A percentile compares a stretch with the other conserved stretches of the same genome.
Conservation (phyloP, 2,888 invertebrate species). For the Lochmaea crataegi region DNA sequence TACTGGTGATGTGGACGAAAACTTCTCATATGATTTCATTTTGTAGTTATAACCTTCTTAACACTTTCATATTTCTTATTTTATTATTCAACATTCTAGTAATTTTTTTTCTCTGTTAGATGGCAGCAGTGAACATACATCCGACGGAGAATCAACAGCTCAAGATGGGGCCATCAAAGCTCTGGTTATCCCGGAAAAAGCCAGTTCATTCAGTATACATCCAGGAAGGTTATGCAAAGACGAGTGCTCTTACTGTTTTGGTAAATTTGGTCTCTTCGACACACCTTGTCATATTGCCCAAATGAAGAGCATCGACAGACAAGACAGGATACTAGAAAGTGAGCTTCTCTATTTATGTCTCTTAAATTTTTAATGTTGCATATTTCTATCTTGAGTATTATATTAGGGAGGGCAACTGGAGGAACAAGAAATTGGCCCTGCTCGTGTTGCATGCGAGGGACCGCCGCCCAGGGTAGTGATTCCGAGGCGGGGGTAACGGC, state of each 20-base stretch:
- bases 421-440: no score
- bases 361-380: neutral
- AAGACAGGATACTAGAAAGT: slow-evolving; percentile 83
- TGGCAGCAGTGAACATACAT: slow-evolving; percentile 65
- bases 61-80: neutral
- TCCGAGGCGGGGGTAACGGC: no score
- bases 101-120: slow-evolving; percentile 52
- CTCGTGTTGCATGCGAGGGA: no score
- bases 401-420: no score
- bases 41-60: slow-evolving; percentile 4
- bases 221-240: slow-evolving; percentile 85
- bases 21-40: neutral
- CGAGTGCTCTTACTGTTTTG: slow-evolving; percentile 88
- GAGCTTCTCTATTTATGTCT: slow-evolving; percentile 59
- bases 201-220: slow-evolving; percentile 88
- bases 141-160: slow-evolving; percentile 63
- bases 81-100: neutral
- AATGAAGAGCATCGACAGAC: slow-evolving; percentile 84
- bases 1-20: neutral
- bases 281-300: slow-evolving; percentile 90
- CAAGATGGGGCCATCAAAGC: slow-evolving; percentile 67
- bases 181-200: slow-evolving; percentile 88
- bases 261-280: slow-evolving; percentile 87
- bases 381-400: neutral
- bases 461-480: no score